Evolutionary conservation across 2,113 vertebrate species (phyloP).

Genomic region (Hucho hucho): DNA sequence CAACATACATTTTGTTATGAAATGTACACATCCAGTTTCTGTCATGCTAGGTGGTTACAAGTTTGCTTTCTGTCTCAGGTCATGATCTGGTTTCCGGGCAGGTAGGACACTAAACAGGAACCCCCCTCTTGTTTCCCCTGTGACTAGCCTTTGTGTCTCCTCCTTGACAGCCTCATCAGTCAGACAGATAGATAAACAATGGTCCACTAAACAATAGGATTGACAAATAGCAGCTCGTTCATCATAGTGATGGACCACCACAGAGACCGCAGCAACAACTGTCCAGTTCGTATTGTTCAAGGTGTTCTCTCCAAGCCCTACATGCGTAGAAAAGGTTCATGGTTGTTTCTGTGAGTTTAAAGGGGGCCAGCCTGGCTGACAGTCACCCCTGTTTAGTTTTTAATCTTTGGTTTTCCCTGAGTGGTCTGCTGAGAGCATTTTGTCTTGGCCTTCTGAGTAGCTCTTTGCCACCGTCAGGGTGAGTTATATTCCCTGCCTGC

Average conservation of each 20-base stretch:
- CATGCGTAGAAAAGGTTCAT: background rate
- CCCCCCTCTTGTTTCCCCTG: background rate
- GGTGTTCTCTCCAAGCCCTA: background rate
- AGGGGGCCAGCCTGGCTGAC: background rate
- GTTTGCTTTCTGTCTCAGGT: too few species aligned
- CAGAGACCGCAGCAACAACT: background rate
- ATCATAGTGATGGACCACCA: background rate
- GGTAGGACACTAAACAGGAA: background rate
- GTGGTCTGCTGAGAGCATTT: background rate
- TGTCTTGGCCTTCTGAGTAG: background rate
- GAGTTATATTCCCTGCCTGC: background rate
- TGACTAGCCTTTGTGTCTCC: background rate
- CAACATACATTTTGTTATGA: too few species aligned
- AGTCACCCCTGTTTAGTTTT: background rate
- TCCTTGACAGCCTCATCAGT: background rate
- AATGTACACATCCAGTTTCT: too few species aligned
- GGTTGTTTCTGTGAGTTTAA: background rate
- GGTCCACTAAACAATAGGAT: background rate
- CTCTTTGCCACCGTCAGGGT: background rate
- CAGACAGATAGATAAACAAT: background rate
- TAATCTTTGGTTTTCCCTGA: background rate
- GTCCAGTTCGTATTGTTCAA: background rate
- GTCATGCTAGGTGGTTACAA: too few species aligned
- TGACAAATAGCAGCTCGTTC: background rate
- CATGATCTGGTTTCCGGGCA: background rate